Conservation (phyloP, 2,113 vertebrate genomes). For the Cavia aperea region DNA sequence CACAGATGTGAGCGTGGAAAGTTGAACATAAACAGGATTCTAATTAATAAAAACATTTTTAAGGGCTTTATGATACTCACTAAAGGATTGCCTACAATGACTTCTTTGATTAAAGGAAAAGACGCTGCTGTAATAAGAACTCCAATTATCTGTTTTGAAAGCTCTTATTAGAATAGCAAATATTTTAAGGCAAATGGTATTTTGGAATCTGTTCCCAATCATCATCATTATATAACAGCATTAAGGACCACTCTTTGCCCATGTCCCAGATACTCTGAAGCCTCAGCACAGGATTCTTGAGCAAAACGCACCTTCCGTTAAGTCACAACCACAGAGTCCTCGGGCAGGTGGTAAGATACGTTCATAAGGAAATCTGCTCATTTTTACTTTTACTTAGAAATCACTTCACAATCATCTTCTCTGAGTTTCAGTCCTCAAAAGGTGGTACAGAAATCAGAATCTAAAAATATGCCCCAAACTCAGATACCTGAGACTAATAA, state of each 20-base stretch:
- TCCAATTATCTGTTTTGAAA: conserved; percentile 14
- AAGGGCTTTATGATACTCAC: neutral
- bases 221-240: neutral
- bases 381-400: conserved; percentile 28
- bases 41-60: conserved; percentile 53
- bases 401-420: conserved; percentile 21
- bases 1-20: conserved; percentile 45
- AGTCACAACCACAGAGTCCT: conserved; percentile 44
- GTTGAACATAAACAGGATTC: conserved; percentile 51
- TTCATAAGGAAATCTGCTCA: conserved; percentile 6
- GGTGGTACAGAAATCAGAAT: conserved; percentile 14
- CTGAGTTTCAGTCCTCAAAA: conserved; percentile 21
- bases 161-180: conserved; percentile 37
- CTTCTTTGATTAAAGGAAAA: conserved; percentile 35
- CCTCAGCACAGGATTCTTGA: conserved; percentile 47
- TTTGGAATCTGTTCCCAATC: neutral
- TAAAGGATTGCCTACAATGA: neutral
- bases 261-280: neutral
- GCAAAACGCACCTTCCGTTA: conserved; percentile 32
- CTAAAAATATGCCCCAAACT: conserved; percentile 20
- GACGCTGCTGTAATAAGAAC: neutral
- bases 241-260: neutral
- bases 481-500: neutral
- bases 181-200: conserved; percentile 39
- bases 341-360: neutral